Conservation (phyloP, 2,797 vertebrate genomes). For the Micromesistius poutassou region DNA sequence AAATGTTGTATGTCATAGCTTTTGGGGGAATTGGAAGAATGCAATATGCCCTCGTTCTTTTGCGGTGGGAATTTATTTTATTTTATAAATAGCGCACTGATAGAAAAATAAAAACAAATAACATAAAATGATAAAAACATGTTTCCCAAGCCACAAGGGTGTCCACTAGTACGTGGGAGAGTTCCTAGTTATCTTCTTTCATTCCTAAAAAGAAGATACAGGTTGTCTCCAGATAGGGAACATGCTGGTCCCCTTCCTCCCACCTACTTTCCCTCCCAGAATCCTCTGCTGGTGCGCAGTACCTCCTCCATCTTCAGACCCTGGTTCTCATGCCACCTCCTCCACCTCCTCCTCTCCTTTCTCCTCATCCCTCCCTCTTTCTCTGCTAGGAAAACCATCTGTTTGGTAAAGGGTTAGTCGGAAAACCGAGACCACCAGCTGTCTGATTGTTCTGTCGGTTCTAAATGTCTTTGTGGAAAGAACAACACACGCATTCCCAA, state of each 20-base stretch:
- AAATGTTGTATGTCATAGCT: neutral
- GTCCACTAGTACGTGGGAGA: constrained; percentile 34
- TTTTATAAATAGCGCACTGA: neutral
- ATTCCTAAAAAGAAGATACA: neutral
- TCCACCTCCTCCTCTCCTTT: constrained; percentile 22
- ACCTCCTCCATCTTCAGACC: neutral
- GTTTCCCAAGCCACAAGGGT: constrained; percentile 9
- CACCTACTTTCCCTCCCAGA: constrained; percentile 11
- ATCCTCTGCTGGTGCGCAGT: neutral
- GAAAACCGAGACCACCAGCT: neutral
- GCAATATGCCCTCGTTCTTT: neutral
- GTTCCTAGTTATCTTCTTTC: constrained; percentile 11
- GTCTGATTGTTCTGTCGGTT: neutral
- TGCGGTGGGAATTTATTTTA: neutral
- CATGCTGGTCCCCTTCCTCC: constrained; percentile 28
- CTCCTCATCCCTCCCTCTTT: constrained; percentile 29
- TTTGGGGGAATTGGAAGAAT: neutral
- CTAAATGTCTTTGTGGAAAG: constrained; percentile 47
- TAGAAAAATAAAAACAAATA: constrained; percentile 18
- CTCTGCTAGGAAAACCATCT: constrained; percentile 13
- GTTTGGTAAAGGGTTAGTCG: neutral
- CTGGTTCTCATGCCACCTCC: constrained; percentile 23
- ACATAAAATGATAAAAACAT: constrained; percentile 7
- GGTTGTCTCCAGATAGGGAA: constrained; percentile 28
- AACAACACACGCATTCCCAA: constrained; percentile 18